A percentile compares a stretch with the other conserved stretches of the same genome.
Conservation (phyloP, 2,113 vertebrate species). For the Alaudala cheleensis region DNA sequence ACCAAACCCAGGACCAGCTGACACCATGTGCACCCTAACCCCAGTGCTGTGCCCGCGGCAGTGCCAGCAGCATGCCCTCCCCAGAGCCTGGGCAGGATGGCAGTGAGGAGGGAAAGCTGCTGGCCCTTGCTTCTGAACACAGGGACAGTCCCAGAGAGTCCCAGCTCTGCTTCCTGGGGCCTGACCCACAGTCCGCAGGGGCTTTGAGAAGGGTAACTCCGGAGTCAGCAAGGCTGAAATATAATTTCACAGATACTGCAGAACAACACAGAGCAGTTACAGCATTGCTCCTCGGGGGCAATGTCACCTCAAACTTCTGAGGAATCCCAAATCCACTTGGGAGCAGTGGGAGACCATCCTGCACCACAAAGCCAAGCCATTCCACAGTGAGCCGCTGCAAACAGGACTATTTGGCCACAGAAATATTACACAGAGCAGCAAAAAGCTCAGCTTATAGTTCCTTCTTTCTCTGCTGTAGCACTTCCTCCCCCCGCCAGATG, state of each 20-base stretch:
- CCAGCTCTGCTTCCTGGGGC: not conserved
- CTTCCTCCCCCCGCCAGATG: not conserved
- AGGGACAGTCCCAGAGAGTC: not conserved
- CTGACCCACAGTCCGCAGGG: not conserved
- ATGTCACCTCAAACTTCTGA: not conserved
- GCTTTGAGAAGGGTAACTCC: not conserved
- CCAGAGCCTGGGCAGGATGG: not conserved
- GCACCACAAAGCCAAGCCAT: not conserved
- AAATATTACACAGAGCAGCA: not conserved
- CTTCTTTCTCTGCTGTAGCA: not conserved
- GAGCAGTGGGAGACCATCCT: not conserved
- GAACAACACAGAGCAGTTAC: not conserved
- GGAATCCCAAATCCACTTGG: not conserved
- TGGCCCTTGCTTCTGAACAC: not conserved
- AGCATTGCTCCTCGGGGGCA: not conserved
- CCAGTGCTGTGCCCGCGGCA: not conserved
- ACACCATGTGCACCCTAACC: not conserved
- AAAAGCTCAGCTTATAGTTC: not conserved
- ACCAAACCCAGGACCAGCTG: not conserved
- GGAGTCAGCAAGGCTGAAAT: not conserved
- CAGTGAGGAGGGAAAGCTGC: not conserved
- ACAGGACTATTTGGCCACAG: not conserved
- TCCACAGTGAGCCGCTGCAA: accelerated
- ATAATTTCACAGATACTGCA: not conserved
- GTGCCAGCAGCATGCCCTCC: not conserved